Percentiles rank a stretch among this genome's conserved stretches.
These are phyloP conservation scores for Mormoops blainvillei DNA, from an alignment of 2,113 vertebrate species.

Conservation along the genomic window DNA sequence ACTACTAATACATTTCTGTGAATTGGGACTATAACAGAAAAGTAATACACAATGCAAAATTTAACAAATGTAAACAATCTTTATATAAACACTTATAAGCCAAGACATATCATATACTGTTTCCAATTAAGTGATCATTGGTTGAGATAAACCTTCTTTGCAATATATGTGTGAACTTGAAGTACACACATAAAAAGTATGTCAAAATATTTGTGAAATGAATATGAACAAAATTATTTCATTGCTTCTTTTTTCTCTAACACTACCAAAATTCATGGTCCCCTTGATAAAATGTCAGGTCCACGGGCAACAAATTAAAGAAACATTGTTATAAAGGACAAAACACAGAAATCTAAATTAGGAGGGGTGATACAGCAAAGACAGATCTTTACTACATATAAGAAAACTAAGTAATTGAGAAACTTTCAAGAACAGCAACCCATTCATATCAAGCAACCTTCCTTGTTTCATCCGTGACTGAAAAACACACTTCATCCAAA, in stretches of 20 bases:
- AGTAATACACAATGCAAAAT: not conserved
- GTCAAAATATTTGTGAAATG: not conserved
- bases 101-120: not conserved
- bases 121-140: not conserved
- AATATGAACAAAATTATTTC: not conserved
- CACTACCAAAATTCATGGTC: not conserved
- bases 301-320: not conserved
- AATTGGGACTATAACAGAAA: not conserved
- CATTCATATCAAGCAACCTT: not conserved
- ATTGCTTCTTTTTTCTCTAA: conserved; percentile 7
- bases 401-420: conserved; percentile 21
- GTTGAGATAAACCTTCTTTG: not conserved
- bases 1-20: not conserved
- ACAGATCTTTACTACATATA: not conserved
- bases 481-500: conserved; percentile 35
- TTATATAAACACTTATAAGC: not conserved
- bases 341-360: not conserved
- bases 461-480: not conserved
- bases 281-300: not conserved
- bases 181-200: not conserved
- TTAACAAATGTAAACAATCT: not conserved
- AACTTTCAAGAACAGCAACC: conserved; percentile 6
- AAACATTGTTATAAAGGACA: not conserved
- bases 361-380: not conserved
- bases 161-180: not conserved